These are phyloP conservation scores for Harpagus bidentatus DNA, from an alignment of 2,113 vertebrate genomes.

Conservation along the genomic window DNA sequence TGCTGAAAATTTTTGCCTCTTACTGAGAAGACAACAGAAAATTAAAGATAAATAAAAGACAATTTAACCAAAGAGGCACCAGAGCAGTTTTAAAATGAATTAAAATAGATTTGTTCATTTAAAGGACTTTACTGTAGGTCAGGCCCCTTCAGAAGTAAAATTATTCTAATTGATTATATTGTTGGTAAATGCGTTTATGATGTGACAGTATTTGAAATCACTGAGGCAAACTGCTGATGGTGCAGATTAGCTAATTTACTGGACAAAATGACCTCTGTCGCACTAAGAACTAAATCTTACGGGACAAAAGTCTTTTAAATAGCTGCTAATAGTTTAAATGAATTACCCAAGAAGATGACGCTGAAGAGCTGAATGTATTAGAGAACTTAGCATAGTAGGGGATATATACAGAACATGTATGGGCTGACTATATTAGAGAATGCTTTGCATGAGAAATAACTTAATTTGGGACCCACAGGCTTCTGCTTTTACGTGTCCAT, in stretches of 20 bases:
- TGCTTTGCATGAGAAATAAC: neutral
- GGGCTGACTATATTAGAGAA: neutral
- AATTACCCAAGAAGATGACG: neutral
- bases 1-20: neutral
- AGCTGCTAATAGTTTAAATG: constrained; percentile 1
- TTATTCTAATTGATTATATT: neutral
- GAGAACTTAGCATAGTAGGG: neutral
- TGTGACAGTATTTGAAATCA: neutral
- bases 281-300: neutral
- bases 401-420: neutral
- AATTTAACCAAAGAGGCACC: neutral
- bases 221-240: neutral
- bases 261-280: constrained; percentile 1
- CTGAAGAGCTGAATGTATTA: neutral
- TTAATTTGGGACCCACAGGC: neutral
- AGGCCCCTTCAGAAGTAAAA: neutral
- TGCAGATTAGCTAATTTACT: neutral
- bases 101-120: neutral
- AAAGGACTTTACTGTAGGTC: neutral
- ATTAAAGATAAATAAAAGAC: neutral
- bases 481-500: neutral
- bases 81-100: neutral
- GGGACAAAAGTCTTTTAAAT: neutral
- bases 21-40: neutral
- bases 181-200: neutral